These are phyloP conservation scores for Malacoctenus gilli DNA, from an alignment of 2,797 vertebrate species.

Conservation along the genomic window DNA sequence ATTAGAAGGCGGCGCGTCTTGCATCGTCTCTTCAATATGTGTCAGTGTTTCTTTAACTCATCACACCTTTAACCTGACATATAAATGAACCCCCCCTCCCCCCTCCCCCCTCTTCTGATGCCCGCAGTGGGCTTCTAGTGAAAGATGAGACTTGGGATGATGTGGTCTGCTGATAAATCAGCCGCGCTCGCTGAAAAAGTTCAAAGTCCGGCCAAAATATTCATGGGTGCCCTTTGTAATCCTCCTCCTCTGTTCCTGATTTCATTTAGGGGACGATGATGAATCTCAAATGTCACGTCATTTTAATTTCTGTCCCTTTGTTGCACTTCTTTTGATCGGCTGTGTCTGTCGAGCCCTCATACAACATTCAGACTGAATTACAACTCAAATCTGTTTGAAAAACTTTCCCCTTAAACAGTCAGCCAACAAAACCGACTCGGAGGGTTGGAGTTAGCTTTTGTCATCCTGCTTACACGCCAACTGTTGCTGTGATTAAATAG, in stretches of 20 bases:
- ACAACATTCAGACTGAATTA: neutral
- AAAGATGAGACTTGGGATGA: conserved; percentile 5
- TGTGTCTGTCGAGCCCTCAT: conserved; percentile 1
- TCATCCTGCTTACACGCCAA: no score
- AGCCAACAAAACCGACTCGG: no score
- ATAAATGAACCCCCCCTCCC: no score
- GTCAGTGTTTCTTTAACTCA: neutral
- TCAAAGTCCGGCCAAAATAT: conserved; percentile 21
- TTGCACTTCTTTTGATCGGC: neutral
- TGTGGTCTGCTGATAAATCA: conserved; percentile 10
- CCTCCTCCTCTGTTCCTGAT: conserved; percentile 21
- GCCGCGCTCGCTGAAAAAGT: neutral
- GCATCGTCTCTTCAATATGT: conserved; percentile 4
- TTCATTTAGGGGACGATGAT: conserved; percentile 26
- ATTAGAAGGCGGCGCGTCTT: conserved; percentile 23
- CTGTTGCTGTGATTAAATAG: no score
- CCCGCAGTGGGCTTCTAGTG: neutral
- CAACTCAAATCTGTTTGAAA: no score
- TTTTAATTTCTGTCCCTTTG: neutral
- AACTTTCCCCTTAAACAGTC: no score
- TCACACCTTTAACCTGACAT: neutral
- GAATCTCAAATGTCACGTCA: conserved; percentile 33
- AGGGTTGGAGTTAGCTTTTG: no score
- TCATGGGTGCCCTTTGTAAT: conserved; percentile 16
- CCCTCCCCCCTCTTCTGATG: conserved; percentile 1